These are phyloP conservation scores for Triplophysa siluroides DNA, from an alignment of 2,113 vertebrate species.

Conservation along the genomic window DNA sequence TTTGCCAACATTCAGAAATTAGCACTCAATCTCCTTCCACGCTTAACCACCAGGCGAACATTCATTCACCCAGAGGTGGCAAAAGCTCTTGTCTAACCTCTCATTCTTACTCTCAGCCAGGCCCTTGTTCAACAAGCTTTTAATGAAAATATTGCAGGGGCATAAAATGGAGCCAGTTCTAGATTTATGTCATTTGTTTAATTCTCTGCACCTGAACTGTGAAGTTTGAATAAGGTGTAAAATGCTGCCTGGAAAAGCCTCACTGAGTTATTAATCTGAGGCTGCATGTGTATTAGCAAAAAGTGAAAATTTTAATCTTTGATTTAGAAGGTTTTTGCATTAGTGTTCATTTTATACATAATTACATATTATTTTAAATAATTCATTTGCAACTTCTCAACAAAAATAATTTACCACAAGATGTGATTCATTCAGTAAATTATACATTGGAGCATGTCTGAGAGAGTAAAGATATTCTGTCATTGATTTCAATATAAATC, in stretches of 20 bases:
- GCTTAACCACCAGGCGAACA: slow-evolving; percentile 28
- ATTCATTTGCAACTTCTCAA: not conserved
- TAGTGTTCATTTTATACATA: not conserved
- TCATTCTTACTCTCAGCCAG: slow-evolving; percentile 1
- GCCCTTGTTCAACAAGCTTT: slow-evolving; percentile 24
- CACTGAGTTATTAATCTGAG: not conserved
- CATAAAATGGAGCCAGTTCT: slow-evolving; percentile 41
- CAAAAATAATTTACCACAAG: too few relatives aligned
- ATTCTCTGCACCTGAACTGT: slow-evolving; percentile 57
- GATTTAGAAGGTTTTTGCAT: not conserved
- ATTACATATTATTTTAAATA: not conserved
- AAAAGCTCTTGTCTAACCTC: slow-evolving; percentile 57
- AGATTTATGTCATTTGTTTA: slow-evolving; percentile 34
- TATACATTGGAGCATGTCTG: not conserved
- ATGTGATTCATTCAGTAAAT: too few relatives aligned
- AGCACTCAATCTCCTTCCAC: slow-evolving; percentile 32
- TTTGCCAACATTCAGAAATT: slow-evolving; percentile 49
- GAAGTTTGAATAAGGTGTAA: slow-evolving; percentile 37
- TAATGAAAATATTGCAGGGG: slow-evolving; percentile 25
- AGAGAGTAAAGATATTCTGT: not conserved
- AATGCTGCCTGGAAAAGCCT: slow-evolving; percentile 3
- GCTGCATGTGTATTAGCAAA: slow-evolving; percentile 16
- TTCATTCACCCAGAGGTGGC: slow-evolving; percentile 54
- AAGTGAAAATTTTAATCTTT: not conserved
- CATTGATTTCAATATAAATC: slow-evolving; percentile 13